Evolutionary conservation across 2,113 vertebrate species (phyloP), one percentile per base, ranked within the genome.

Genomic region (Rhinolophus ferrumequinum): DNA sequence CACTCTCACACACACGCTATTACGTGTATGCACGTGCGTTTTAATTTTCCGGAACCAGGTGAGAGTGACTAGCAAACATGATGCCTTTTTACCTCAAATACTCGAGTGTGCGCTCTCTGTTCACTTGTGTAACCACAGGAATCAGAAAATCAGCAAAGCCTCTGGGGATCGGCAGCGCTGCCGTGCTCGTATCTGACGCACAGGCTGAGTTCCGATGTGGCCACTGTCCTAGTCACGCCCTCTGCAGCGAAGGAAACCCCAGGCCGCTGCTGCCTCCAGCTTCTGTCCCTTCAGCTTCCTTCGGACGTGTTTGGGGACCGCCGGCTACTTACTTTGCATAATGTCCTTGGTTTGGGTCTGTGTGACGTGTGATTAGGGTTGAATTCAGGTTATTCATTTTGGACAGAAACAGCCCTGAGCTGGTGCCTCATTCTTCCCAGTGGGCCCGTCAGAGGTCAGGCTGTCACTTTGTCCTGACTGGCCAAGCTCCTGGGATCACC

Each of bases 401-500:
- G 6, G 44, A 35, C 62, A 83, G n/a, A 88, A 62, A 64, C n/a
- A 13, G 3, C 24, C 67, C 7, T 13, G 47, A 50, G 47, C 47
- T 50, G 47, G 10, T 50, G 47, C 11, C 47, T 50, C 47, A 13
- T 13, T 47, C 54, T 56, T 24, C 70, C 83, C 4, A 0, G 50
- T 3, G 2, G 3, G 6, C 47, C 16, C 11, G 0, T 8, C 5
- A 1, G 22, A 26, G 44, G 26, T 0, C 7, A 28, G 11, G 14
- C 6, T 6, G n/a, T 44, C 26, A 3, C 11, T 19, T 41, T n/a
- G 44, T 26, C 33, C 15, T 0, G 21, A 80, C 0, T 8, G 12
- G 52, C 22, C 18, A 12, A 2, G 14, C 22, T 69, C 21, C 35
- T 16, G 64, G 8, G 14, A 5, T 50, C 0, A 0, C 28, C 28